These are phyloP conservation scores for Caenorhabditis auriculariae DNA, from an alignment of 2,888 invertebrate species.

Conservation along the genomic window DNA sequence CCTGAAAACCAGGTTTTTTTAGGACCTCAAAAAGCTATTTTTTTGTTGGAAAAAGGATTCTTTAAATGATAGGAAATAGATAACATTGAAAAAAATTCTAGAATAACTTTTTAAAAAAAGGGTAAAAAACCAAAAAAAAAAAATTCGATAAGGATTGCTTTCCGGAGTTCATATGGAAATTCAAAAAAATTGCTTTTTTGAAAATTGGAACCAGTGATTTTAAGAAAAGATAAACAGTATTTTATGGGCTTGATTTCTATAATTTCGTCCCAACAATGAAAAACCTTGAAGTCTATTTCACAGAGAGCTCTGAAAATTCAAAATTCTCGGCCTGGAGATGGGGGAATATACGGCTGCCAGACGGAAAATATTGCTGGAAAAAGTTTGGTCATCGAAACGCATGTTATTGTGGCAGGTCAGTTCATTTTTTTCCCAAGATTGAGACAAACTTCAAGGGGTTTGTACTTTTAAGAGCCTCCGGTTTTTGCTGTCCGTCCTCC, in stretches of 20 bases:
- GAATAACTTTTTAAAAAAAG: too few relatives aligned
- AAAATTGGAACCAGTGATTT: neutral
- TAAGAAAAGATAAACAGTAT: neutral
- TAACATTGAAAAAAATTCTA: too few relatives aligned
- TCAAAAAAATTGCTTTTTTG: too few relatives aligned
- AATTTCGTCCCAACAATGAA: neutral
- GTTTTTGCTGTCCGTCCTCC: slow-evolving; percentile 48
- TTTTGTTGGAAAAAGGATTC: too few relatives aligned
- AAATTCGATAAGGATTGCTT: too few relatives aligned
- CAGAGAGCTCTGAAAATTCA: slow-evolving; percentile 14
- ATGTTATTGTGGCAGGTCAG: slow-evolving; percentile 51
- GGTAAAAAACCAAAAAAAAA: too few relatives aligned
- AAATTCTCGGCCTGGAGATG: slow-evolving; percentile 37
- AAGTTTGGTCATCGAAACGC: slow-evolving; percentile 51
- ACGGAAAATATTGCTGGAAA: slow-evolving; percentile 53
- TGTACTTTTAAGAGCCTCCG: slow-evolving; percentile 47
- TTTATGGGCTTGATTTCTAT: neutral
- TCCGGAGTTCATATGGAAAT: too few relatives aligned
- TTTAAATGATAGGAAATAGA: too few relatives aligned
- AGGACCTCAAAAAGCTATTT: too few relatives aligned
- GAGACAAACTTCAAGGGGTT: neutral
- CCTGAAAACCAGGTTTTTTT: too few relatives aligned
- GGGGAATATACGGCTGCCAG: slow-evolving; percentile 55
- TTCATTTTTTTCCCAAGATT: neutral
- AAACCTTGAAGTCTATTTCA: neutral